Conservation (phyloP, 37 sponge, comb jelly and placozoan species). For the Oopsacas minuta region DNA sequence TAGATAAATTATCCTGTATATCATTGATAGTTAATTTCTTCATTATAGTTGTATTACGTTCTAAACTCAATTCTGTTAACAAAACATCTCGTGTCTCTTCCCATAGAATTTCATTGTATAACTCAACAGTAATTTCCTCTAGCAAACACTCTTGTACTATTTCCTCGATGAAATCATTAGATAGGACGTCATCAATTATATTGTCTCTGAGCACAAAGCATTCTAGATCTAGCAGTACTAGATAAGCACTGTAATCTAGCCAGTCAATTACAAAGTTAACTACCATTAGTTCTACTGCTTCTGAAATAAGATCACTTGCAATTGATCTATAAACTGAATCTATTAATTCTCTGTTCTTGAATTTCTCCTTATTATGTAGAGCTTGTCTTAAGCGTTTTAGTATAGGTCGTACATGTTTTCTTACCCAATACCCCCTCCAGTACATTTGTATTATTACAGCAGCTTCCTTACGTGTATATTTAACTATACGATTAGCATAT, state of each 20-base stretch:
- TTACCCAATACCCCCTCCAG: neutral
- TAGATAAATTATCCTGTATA: neutral
- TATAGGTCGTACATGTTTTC: neutral
- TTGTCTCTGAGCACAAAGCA: neutral
- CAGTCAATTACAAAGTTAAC: neutral
- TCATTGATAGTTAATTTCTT: neutral
- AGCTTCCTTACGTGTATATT: neutral
- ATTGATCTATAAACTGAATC: neutral
- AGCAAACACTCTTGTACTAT: neutral
- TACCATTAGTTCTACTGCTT: neutral
- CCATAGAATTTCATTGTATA: neutral
- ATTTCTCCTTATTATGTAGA: neutral
- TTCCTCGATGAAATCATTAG: neutral
- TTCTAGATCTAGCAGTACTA: neutral
- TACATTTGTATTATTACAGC: neutral
- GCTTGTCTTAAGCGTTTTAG: neutral
- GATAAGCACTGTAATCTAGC: neutral
- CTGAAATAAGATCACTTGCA: neutral
- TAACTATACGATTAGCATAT: neutral
- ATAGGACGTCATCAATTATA: neutral
- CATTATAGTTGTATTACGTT: neutral
- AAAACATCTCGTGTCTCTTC: neutral
- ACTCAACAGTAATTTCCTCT: neutral
- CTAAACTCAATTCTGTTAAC: neutral
- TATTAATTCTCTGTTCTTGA: neutral